Conservation (phyloP, 1,140 invertebrate genomes). For the Paraescarpia echinospica region DNA sequence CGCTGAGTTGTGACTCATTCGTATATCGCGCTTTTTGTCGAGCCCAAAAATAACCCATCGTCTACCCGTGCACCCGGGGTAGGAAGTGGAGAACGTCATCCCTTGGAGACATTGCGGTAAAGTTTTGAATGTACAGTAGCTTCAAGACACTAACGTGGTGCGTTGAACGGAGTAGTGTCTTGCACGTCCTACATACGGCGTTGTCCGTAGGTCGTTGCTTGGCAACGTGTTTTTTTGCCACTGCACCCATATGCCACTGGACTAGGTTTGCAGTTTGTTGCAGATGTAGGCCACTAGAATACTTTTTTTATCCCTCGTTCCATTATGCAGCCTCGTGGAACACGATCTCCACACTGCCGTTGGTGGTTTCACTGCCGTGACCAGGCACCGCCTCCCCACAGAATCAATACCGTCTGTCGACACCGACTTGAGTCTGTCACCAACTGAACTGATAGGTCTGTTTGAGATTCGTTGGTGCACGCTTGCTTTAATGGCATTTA, state of each 20-base stretch:
- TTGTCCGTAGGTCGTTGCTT: too few species aligned
- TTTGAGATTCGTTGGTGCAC: background rate
- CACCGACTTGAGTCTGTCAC: background rate
- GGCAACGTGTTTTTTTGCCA: background rate
- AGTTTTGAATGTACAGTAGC: background rate
- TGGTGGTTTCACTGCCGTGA: background rate
- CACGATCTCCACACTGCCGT: background rate
- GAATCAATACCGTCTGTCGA: background rate
- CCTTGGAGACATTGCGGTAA: background rate
- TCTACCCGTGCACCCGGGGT: background rate
- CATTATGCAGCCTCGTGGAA: background rate
- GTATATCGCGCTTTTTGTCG: background rate
- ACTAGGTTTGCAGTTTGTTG: background rate
- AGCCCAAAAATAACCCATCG: background rate
- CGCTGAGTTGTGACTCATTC: background rate
- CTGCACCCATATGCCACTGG: background rate
- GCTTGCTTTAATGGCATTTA: too few species aligned
- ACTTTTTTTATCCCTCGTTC: background rate
- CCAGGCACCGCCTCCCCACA: background rate
- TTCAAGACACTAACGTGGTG: background rate
- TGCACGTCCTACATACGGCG: too few species aligned
- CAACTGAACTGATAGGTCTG: background rate
- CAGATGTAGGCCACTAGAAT: too few species aligned
- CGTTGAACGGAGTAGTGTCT: background rate
- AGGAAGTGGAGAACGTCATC: background rate